Evolutionary conservation across 2,113 vertebrate genomes (phyloP).

Genomic region (Xiphias gladius): DNA sequence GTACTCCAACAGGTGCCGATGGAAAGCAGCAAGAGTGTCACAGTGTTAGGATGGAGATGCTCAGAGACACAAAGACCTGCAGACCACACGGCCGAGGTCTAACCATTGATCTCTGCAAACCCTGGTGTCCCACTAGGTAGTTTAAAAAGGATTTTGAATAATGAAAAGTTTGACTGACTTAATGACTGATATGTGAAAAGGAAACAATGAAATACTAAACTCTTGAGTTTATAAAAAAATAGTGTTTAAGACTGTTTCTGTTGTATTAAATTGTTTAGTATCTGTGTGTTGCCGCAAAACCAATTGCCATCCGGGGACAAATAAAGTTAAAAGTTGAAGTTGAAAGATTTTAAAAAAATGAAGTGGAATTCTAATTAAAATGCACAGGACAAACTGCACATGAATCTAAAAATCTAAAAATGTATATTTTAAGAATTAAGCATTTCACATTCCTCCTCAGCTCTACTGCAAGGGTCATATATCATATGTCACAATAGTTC

Average conservation of each 20-base stretch:
- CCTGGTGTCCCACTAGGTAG: neutral
- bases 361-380: constrained; percentile 47
- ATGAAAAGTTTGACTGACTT: constrained; percentile 40
- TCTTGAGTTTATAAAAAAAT: constrained; percentile 45
- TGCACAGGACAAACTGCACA: constrained; percentile 3
- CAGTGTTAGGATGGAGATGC: neutral
- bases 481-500: neutral
- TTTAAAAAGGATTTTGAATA: constrained; percentile 19
- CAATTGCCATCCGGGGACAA: no score
- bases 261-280: no score
- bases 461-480: neutral
- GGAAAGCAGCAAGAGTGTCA: constrained; percentile 7
- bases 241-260: constrained; percentile 31
- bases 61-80: constrained; percentile 6
- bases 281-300: no score
- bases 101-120: neutral
- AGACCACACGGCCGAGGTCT: constrained; percentile 3
- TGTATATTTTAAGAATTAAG: neutral
- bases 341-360: no score
- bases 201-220: constrained; percentile 43
- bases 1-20: constrained; percentile 28
- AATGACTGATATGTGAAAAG: constrained; percentile 41
- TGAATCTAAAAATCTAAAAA: constrained; percentile 20
- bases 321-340: no score
- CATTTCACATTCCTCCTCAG: neutral